A percentile compares a stretch with the other conserved stretches of the same genome.
Evolutionary conservation across 2,113 vertebrate species (phyloP).

Genomic region (Pelvicachromis taeniatus): DNA sequence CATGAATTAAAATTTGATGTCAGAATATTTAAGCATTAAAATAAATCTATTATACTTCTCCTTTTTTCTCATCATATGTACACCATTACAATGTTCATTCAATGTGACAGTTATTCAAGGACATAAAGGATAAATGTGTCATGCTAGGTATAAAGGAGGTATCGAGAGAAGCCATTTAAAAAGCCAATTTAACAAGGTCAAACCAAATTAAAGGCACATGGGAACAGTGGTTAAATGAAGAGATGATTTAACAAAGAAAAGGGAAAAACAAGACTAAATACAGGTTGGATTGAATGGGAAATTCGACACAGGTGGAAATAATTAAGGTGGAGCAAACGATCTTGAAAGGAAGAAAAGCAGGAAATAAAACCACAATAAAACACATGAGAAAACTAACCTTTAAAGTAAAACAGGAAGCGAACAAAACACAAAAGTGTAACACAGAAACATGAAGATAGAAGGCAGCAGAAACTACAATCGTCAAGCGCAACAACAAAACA

Average conservation of each 20-base stretch:
- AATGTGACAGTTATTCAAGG: not conserved
- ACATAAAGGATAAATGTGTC: not conserved
- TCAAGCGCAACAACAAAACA: not conserved
- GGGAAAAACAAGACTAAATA: not conserved
- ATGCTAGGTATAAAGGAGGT: not conserved
- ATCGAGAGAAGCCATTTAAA: fast-evolving
- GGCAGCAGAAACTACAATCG: not conserved
- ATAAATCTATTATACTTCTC: not conserved
- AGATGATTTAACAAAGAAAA: not conserved
- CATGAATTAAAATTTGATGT: too few relatives aligned
- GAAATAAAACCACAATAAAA: not conserved
- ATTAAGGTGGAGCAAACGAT: not conserved
- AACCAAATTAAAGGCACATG: not conserved
- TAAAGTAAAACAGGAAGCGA: not conserved
- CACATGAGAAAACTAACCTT: fast-evolving
- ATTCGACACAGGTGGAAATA: not conserved
- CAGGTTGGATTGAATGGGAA: not conserved
- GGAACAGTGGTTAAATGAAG: not conserved
- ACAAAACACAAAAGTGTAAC: not conserved
- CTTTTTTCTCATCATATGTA: not conserved
- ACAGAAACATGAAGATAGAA: not conserved
- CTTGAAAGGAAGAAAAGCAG: not conserved
- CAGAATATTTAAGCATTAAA: not conserved
- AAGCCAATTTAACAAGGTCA: not conserved
- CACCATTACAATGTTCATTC: fast-evolving